A percentile compares a stretch with the other conserved stretches of the same genome.
These are phyloP conservation scores for Beroe ovata DNA, from an alignment of 37 sponge, comb jelly and placozoan genomes.

Conservation along the genomic window DNA sequence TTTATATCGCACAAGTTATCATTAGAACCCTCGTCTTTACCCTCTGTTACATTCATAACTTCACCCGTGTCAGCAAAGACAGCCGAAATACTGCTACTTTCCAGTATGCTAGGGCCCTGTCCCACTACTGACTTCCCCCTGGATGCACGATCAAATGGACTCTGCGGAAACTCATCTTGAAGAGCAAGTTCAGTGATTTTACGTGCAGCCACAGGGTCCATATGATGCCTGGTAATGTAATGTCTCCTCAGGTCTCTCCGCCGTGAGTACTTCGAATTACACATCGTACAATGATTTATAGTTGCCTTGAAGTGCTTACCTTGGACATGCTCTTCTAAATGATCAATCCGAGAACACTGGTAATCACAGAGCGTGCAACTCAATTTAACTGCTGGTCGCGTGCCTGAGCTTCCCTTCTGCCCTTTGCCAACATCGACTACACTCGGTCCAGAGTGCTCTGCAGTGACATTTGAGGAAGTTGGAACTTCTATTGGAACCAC, in stretches of 20 bases:
- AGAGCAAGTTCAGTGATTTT: conserved; percentile 8
- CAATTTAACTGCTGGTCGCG: neutral
- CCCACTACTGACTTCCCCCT: neutral
- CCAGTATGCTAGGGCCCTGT: neutral
- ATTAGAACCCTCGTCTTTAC: neutral
- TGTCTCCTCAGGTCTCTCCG: conserved; percentile 20
- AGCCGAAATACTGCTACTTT: neutral
- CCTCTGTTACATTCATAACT: conserved; percentile 15
- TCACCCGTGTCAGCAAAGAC: conserved; percentile 1
- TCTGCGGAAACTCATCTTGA: neutral
- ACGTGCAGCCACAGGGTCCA: neutral
- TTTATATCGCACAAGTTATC: conserved; percentile 25
- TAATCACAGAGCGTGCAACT: conserved; percentile 13
- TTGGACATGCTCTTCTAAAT: conserved; percentile 36
- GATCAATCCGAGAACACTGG: conserved; percentile 6
- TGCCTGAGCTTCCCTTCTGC: neutral
- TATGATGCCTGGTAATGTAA: conserved; percentile 12
- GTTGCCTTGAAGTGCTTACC: conserved; percentile 23
- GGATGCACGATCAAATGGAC: neutral
- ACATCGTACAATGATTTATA: conserved; percentile 32
- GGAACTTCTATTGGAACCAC: neutral
- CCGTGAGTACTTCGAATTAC: neutral
- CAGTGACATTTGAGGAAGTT: too few relatives aligned
- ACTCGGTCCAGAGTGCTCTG: neutral
- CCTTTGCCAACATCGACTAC: neutral